Evolutionary conservation across 1,140 invertebrate genomes (phyloP).

Genomic region (Hermetia illucens): DNA sequence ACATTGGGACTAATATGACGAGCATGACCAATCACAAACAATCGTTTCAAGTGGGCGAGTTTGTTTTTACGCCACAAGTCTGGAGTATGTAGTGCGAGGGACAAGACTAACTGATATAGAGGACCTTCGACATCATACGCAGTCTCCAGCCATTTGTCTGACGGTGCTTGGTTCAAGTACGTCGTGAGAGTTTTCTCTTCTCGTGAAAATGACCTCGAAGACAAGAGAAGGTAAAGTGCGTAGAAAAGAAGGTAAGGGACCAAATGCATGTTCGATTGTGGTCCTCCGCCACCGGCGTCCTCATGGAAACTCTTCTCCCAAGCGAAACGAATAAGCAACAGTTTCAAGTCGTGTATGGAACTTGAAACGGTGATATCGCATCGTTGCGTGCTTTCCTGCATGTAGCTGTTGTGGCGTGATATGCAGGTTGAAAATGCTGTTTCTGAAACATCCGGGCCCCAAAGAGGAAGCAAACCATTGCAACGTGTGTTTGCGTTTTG

Average conservation of each 20-base stretch:
- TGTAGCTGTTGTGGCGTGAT: constrained; percentile 74
- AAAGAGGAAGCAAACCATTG: constrained; percentile 89
- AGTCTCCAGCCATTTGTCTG: constrained; percentile 55
- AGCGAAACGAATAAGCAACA: constrained; percentile 79
- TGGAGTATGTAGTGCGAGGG: constrained; percentile 61
- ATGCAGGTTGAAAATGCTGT: constrained; percentile 88
- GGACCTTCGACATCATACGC: constrained; percentile 82
- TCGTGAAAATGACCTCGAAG: constrained; percentile 31
- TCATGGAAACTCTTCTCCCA: constrained; percentile 93
- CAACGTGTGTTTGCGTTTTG: constrained; percentile 97
- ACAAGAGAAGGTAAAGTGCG: constrained; percentile 67
- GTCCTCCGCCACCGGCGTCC: constrained; percentile 90
- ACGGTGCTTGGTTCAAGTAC: constrained; percentile 47
- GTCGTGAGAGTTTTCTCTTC: constrained; percentile 57
- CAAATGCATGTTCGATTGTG: constrained; percentile 94
- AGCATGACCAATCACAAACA: constrained; percentile 66
- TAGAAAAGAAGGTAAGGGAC: constrained; percentile 90
- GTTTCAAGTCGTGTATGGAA: constrained; percentile 87
- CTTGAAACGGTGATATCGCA: constrained; percentile 78
- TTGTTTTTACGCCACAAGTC: constrained; percentile 51
- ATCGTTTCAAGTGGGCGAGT: constrained; percentile 56
- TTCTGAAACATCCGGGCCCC: constrained; percentile 92
- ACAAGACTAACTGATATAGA: constrained; percentile 70
- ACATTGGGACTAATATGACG: constrained; percentile 43
- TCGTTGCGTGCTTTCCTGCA: constrained; percentile 73